phyloP scores from a whole-genome alignment of 2,113 vertebrate genomes.

The Ctenomys sociabilis region DNA sequence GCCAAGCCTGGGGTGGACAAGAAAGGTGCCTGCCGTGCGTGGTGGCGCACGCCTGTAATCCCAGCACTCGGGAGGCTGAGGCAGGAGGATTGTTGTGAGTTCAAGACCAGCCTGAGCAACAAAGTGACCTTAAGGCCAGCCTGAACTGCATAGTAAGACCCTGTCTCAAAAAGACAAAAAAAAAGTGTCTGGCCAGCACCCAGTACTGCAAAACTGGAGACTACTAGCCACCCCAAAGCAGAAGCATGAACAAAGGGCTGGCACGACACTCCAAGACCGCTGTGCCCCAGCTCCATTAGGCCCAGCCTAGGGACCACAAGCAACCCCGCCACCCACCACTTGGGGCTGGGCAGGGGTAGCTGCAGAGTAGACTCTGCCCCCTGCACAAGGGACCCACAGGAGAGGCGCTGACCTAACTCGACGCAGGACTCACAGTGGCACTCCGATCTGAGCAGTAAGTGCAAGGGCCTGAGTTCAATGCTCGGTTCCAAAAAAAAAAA shows the following conservation, averaged over 20 bases:
- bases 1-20: background rate
- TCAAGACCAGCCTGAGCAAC: too few relatives aligned
- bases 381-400: background rate
- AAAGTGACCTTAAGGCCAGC: too few relatives aligned
- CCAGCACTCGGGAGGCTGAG: too few relatives aligned
- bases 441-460: too few relatives aligned
- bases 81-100: too few relatives aligned
- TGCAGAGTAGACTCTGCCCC: background rate
- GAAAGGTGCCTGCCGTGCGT: too few relatives aligned
- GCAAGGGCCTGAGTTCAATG: too few relatives aligned
- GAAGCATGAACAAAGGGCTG: too few relatives aligned
- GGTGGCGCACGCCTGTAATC: too few relatives aligned
- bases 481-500: too few relatives aligned
- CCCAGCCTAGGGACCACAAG: background rate
- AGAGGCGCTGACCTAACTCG: rapidly evolving
- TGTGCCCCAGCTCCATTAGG: background rate
- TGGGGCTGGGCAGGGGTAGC: background rate
- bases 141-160: too few relatives aligned
- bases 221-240: background rate
- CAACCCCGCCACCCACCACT: background rate
- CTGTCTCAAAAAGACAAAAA: too few relatives aligned
- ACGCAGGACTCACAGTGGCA: rapidly evolving
- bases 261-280: background rate
- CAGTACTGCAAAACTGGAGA: background rate
- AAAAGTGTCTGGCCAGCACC: background rate